Evolutionary conservation across 1,140 invertebrate species (phyloP).

Genomic region (Plutomurus gul): DNA sequence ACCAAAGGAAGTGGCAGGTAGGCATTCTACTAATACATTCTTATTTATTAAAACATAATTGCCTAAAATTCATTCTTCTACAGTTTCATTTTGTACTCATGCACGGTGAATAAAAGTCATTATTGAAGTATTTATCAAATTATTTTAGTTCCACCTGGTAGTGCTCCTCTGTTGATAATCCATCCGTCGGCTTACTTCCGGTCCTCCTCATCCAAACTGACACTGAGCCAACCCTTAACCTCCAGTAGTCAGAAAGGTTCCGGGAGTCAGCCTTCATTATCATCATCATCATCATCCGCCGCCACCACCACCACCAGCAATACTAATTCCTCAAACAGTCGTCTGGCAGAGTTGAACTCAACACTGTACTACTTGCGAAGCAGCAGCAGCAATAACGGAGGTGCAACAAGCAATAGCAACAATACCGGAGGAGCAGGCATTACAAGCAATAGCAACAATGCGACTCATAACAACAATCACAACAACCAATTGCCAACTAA

Average conservation of each 20-base stretch:
- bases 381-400: not conserved
- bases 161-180: constrained; percentile 79
- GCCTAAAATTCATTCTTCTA: too few relatives aligned
- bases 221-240: constrained; percentile 32
- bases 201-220: constrained; percentile 4
- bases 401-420: not conserved
- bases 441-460: not conserved
- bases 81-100: too few relatives aligned
- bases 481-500: constrained; percentile 22
- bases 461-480: constrained; percentile 30
- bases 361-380: constrained; percentile 28
- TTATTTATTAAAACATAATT: too few relatives aligned
- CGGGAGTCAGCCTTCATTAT: not conserved
- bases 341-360: constrained; percentile 8
- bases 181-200: constrained; percentile 76
- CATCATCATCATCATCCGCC: not conserved
- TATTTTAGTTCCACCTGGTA: constrained; percentile 74
- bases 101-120: too few relatives aligned
- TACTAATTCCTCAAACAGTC: not conserved
- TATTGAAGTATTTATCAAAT: too few relatives aligned
- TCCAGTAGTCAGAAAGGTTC: constrained; percentile 1
- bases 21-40: too few relatives aligned
- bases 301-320: not conserved
- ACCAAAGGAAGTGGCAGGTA: constrained; percentile 77
- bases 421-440: not conserved